Percentiles rank a stretch among this genome's conserved stretches.
phyloP scores from a whole-genome alignment of 2,888 invertebrate genomes.

The Seladonia tumulorum region DNA sequence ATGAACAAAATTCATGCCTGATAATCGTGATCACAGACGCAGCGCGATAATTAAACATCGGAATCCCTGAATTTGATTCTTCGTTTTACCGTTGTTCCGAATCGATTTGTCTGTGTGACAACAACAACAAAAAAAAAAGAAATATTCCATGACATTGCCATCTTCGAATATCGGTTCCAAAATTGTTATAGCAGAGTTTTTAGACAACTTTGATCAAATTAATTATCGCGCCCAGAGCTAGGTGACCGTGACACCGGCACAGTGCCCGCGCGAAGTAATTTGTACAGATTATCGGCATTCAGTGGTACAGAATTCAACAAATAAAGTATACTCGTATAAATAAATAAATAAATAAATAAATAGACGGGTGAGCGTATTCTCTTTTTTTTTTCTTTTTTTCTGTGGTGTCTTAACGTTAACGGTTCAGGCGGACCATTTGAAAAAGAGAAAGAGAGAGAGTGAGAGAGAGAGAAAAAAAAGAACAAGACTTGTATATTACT shows the following conservation, averaged over 20 bases:
- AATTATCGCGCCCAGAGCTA: slow-evolving; percentile 51
- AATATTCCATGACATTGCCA: not conserved
- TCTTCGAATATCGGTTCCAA: not conserved
- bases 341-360: slow-evolving; percentile 58
- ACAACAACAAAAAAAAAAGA: too few species aligned
- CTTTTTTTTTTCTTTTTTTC: not conserved
- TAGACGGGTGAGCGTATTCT: slow-evolving; percentile 38
- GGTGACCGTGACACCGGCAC: slow-evolving; percentile 26
- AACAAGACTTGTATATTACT: slow-evolving; percentile 30
- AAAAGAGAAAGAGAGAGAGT: not conserved
- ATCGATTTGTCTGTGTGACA: not conserved
- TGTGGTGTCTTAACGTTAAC: slow-evolving; percentile 7
- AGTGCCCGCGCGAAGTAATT: slow-evolving; percentile 47
- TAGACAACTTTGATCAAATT: not conserved
- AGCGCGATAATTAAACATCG: slow-evolving; percentile 53
- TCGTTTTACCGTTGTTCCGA: not conserved
- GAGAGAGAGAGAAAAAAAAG: slow-evolving; percentile 4
- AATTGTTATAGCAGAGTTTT: not conserved
- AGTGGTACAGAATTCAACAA: slow-evolving; percentile 53
- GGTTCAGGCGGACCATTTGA: slow-evolving; percentile 7
- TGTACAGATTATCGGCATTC: slow-evolving; percentile 55
- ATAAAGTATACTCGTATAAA: slow-evolving; percentile 57
- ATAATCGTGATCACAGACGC: slow-evolving; percentile 64
- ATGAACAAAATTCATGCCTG: slow-evolving; percentile 54
- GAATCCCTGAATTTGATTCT: not conserved